These are phyloP conservation scores for Emydura subglobosa DNA, from an alignment of 2,113 vertebrate species.

Conservation along the genomic window DNA sequence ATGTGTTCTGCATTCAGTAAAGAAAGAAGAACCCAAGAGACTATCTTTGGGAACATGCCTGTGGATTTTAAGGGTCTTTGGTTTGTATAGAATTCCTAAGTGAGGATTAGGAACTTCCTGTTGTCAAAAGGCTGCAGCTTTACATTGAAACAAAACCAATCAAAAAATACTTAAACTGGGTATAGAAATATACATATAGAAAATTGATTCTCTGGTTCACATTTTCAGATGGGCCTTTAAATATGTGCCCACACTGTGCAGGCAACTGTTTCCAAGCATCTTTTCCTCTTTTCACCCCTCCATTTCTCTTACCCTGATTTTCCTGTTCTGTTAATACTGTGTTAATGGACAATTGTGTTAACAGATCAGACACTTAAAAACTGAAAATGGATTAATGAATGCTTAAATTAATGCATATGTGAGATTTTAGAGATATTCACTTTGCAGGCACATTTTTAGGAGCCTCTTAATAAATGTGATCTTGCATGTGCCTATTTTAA, in stretches of 20 bases:
- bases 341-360: no score
- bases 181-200: not conserved
- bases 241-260: not conserved
- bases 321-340: not conserved
- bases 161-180: not conserved
- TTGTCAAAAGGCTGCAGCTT: constrained; percentile 1
- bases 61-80: not conserved
- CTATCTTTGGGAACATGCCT: not conserved
- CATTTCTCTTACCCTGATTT: not conserved
- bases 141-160: not conserved
- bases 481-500: not conserved
- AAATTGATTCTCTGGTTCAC: not conserved
- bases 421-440: not conserved
- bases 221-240: not conserved
- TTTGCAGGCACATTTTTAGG: not conserved
- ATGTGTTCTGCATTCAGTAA: fast-evolving
- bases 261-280: not conserved
- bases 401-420: not conserved
- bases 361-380: not conserved
- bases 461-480: not conserved
- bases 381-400: not conserved
- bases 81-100: not conserved
- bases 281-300: not conserved
- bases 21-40: not conserved
- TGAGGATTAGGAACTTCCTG: not conserved